These are phyloP conservation scores for Paedocypris micromegethes DNA, from an alignment of 2,797 vertebrate species.

Conservation along the genomic window DNA sequence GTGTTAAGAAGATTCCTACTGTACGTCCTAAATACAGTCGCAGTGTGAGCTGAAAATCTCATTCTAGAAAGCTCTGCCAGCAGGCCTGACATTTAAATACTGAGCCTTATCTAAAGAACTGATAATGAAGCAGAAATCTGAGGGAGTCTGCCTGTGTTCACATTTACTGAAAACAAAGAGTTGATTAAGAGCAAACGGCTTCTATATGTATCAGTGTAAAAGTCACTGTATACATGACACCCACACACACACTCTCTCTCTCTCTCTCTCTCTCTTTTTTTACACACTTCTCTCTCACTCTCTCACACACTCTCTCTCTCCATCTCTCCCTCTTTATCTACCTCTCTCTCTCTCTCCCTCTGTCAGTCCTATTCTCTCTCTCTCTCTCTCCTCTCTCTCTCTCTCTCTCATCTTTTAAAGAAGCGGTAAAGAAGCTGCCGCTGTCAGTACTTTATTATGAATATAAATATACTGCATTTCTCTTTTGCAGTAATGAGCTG, in stretches of 20 bases:
- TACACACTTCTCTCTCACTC: not conserved
- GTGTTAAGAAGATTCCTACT: too few relatives aligned
- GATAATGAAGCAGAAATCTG: conserved; percentile 60
- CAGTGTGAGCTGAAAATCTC: conserved; percentile 2
- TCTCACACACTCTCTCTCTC: too few relatives aligned
- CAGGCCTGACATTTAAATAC: conserved; percentile 54
- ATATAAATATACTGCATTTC: too few relatives aligned
- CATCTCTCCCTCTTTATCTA: too few relatives aligned
- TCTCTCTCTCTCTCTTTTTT: conserved; percentile 7
- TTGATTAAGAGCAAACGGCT: conserved; percentile 61
- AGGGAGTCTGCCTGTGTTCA: conserved; percentile 59
- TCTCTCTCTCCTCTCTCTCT: too few relatives aligned
- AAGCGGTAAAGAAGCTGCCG: too few relatives aligned
- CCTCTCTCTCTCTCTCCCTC: too few relatives aligned
- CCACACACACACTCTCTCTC: conserved; percentile 51
- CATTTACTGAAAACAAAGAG: conserved; percentile 56
- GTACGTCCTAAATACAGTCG: not conserved
- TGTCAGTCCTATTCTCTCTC: too few relatives aligned
- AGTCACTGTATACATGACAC: conserved; percentile 49
- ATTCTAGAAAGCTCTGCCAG: conserved; percentile 34
- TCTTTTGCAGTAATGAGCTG: too few relatives aligned
- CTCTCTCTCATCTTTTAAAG: too few relatives aligned
- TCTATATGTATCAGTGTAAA: conserved; percentile 48
- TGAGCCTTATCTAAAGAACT: conserved; percentile 54
- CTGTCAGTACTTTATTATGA: too few relatives aligned